A percentile compares a stretch with the other conserved stretches of the same genome.
Evolutionary conservation across 2,888 invertebrate species (phyloP).

Genomic region (Hesperia comma): DNA sequence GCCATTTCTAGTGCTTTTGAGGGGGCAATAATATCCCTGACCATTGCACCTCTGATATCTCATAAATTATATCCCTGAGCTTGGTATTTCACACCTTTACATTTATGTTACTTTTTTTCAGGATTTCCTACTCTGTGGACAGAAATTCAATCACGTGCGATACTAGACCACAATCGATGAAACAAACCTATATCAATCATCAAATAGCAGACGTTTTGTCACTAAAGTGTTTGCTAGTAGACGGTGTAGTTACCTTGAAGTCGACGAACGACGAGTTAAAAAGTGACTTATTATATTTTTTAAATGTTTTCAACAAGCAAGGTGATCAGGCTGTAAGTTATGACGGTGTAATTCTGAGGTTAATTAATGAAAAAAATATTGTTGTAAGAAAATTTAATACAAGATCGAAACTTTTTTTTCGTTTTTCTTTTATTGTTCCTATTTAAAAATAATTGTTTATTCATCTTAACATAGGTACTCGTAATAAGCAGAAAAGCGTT

Average conservation of each 20-base stretch:
- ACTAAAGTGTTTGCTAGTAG: slow-evolving; percentile 40
- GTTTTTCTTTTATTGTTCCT: slow-evolving; percentile 32
- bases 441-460: no score
- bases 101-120: slow-evolving; percentile 9
- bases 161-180: slow-evolving; percentile 5
- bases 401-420: slow-evolving; percentile 43
- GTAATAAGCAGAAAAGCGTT: no score
- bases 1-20: no score
- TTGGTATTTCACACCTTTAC: no score
- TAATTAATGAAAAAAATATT: slow-evolving; percentile 41
- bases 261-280: slow-evolving; percentile 14
- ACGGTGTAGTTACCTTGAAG: slow-evolving; percentile 35
- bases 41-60: no score
- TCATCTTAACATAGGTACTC: no score
- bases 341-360: slow-evolving; percentile 45
- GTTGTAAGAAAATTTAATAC: slow-evolving; percentile 39
- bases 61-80: no score
- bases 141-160: not conserved
- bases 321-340: slow-evolving; percentile 41
- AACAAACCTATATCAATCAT: not conserved
- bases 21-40: no score
- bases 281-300: slow-evolving; percentile 36
- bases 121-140: slow-evolving; percentile 7
- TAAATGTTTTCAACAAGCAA: slow-evolving; percentile 30
- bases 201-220: slow-evolving; percentile 11